Percentiles rank a stretch among this genome's conserved stretches.
phyloP scores from a whole-genome alignment of 2,888 invertebrate species.

The Epirrita christyi region DNA sequence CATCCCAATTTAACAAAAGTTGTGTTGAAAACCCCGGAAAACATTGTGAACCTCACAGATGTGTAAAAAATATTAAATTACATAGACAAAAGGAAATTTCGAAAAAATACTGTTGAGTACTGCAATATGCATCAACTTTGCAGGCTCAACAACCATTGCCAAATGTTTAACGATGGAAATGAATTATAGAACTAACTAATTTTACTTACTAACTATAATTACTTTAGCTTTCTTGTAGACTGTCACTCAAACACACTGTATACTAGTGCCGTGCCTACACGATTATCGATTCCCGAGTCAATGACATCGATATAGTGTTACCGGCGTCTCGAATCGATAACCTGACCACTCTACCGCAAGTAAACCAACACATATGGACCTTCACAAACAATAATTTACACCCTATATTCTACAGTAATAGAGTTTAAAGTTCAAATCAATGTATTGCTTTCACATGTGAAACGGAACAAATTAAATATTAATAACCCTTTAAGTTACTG shows the following conservation, averaged over 20 bases:
- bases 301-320: conserved; percentile 64
- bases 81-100: no score
- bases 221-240: no score
- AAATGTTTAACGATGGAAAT: not conserved
- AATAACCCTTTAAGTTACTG: conserved; percentile 12
- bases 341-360: conserved; percentile 32
- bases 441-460: conserved; percentile 1
- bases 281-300: conserved; percentile 50
- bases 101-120: no score
- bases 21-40: no score
- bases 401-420: not conserved
- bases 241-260: conserved; percentile 30
- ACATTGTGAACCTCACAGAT: no score
- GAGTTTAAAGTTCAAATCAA: conserved; percentile 18
- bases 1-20: no score
- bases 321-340: conserved; percentile 55
- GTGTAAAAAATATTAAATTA: no score
- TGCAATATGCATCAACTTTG: no score
- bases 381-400: conserved; percentile 4
- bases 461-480: conserved; percentile 15
- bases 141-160: not conserved
- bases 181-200: no score
- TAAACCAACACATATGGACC: conserved; percentile 23
- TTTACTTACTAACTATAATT: no score
- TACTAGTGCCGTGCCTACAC: conserved; percentile 33